Evolutionary conservation across 2,113 vertebrate genomes (phyloP), one percentile per base, ranked within the genome.

Genomic region (Actinemys pallida): DNA sequence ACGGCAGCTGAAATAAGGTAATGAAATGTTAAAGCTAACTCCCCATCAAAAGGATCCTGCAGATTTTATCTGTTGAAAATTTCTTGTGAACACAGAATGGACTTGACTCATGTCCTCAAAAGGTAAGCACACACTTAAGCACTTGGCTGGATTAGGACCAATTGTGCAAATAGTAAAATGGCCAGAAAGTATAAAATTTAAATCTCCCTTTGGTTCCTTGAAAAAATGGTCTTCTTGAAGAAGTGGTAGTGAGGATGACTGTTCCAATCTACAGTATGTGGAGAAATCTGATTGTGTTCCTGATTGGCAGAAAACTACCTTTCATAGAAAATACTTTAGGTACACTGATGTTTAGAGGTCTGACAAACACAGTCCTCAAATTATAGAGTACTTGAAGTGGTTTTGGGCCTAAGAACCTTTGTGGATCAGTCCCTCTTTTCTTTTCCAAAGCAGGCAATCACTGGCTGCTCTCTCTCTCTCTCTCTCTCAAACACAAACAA

Each of bases 31-130:
- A 52, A 75, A 86, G 5, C 2, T 52, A 49, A 16, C 54, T 50
- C 25, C 42, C 13, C 56, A 10, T 62, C 89, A 52, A 47, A 45
- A 25, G 24, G 56, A 57, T 24, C 5, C 12, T 85, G 29, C 20
- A 78, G n/a, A 6, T 91, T 90, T 87, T 59, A 84, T 50, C 22
- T 88, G 11, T 29, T 81, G 29, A 53, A 2, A 62, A 69, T 95
- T 92, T 90, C 45, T 69, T 85, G 11, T 50, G 19, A 50, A 24
- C 13, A n/a, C 8, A 90, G 16, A 87, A 86, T 8, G 52, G 7
- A 1, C 27, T 76, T 92, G 79, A 65, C 11, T 78, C 75, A 8
- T 49, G 39, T 35, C 3, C 49, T 50, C 53, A 22, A 29, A 79
- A 79, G 31, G 76, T 56, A 25, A 75, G n/a, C 1, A 57, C 56